A percentile compares a stretch with the other conserved stretches of the same genome.
Evolutionary conservation across 2,888 invertebrate genomes (phyloP).

Genomic region (Molorchus minor): DNA sequence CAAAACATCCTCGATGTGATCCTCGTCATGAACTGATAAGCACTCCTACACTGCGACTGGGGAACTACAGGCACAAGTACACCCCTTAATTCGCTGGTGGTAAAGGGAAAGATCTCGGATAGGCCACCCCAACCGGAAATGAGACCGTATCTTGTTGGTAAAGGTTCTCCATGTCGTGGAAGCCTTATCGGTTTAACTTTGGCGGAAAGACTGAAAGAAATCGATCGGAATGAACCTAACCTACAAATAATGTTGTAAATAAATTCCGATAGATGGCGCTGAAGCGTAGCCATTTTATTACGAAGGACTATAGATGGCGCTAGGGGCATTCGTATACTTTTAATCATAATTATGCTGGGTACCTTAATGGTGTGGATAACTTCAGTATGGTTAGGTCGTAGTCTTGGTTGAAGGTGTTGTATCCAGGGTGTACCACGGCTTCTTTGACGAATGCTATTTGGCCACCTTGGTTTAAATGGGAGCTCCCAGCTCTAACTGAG

Average conservation of each 20-base stretch:
- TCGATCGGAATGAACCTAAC: too few species aligned
- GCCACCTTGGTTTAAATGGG: conserved; percentile 35
- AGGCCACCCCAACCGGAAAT: conserved; percentile 42
- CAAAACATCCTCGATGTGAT: conserved; percentile 42
- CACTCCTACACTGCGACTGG: conserved; percentile 24
- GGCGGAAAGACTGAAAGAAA: conserved; percentile 33
- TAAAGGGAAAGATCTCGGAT: not conserved
- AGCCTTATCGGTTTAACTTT: conserved; percentile 41
- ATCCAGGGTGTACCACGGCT: conserved; percentile 42
- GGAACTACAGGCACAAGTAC: conserved; percentile 35
- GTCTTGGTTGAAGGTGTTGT: conserved; percentile 26
- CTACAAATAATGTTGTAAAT: too few species aligned
- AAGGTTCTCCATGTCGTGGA: conserved; percentile 20
- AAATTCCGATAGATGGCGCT: too few species aligned
- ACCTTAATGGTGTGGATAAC: conserved; percentile 34
- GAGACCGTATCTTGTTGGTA: conserved; percentile 29
- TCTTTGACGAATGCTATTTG: conserved; percentile 29
- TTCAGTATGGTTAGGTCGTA: conserved; percentile 44
- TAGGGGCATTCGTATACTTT: not conserved
- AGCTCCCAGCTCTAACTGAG: conserved; percentile 42
- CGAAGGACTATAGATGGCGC: not conserved
- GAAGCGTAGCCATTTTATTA: too few species aligned
- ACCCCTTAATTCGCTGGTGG: conserved; percentile 30
- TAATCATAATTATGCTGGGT: not conserved
- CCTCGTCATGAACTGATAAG: conserved; percentile 26